These are phyloP conservation scores for Onychomys leucogaster DNA, from an alignment of 2,797 vertebrate genomes.

Conservation along the genomic window DNA sequence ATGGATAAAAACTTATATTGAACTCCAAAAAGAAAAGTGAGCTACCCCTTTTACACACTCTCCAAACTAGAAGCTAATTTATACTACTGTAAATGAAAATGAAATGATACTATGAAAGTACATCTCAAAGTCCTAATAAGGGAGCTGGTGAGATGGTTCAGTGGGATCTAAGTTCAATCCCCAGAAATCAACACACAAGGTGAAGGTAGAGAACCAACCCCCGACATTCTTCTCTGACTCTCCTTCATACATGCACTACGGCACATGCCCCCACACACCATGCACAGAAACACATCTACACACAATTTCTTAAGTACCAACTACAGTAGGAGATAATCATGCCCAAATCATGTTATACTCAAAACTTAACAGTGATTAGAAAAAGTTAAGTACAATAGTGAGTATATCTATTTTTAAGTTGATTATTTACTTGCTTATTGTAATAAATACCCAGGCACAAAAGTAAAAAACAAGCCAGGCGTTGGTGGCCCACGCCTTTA, in stretches of 20 bases:
- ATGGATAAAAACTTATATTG: background rate
- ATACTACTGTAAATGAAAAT: background rate
- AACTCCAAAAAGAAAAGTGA: slow-evolving; percentile 46
- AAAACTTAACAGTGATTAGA: slow-evolving; percentile 45
- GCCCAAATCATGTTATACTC: background rate
- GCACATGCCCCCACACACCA: too few relatives aligned
- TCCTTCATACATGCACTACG: background rate
- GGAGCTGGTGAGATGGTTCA: background rate
- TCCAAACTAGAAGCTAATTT: slow-evolving; percentile 37
- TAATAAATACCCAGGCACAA: background rate
- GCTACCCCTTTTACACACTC: background rate
- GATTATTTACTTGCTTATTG: slow-evolving; percentile 22
- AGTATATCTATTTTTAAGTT: slow-evolving; percentile 15
- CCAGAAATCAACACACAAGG: background rate
- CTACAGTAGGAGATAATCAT: background rate
- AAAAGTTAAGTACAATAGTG: slow-evolving; percentile 3
- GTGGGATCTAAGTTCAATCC: background rate
- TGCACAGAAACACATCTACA: background rate
- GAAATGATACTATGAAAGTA: slow-evolving; percentile 5
- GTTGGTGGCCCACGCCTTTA: too few relatives aligned
- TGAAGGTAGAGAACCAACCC: background rate
- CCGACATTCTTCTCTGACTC: background rate
- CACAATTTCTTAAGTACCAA: background rate
- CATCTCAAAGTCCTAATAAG: slow-evolving; percentile 1
- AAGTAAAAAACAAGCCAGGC: slow-evolving; percentile 7